Evolutionary conservation across 2,113 vertebrate genomes (phyloP), one percentile per base, ranked within the genome.

Genomic region (Cairina moschata): DNA sequence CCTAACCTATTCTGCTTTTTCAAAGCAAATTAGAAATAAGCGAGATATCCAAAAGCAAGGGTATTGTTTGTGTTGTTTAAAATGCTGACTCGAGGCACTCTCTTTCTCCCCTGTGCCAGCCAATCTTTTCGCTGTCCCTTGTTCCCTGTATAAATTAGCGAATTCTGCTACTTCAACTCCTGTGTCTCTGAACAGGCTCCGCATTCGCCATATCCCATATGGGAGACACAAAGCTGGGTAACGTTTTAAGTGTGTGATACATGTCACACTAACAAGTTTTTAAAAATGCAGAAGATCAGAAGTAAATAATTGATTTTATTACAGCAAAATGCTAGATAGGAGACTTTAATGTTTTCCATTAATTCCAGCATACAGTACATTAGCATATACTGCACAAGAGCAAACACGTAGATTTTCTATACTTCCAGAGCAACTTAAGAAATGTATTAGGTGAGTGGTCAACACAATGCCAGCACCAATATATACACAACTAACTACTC

Each of bases 201-300:
- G 55, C 20, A 66, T 46, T 50, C 62, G 55, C 74, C 75, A 28
- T 7, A 69, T 21, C 32, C 62, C 36, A n/a, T 12, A 38, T 8
- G 6, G 44, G 66, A 38, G 20, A 13, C 15, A 91, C 54, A 69
- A 54, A 88, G 11, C 31, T 73, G 26, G 4, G 29, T 60, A 42
- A 60, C 23, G 3, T 31, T 79, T 55, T 25, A 77, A 20, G 8
- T 4, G 0, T 0, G 0, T n/a, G 29, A 93, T 54, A 56, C 17
- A 65, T 20, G 8, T 63, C 31, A 42, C 20, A 34, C 3, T 56
- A 3, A 72, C 15, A 52, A 46, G 8, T 17, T 2, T 26, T 40
- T 46, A 58, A 9, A 9, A 58, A 56, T 2, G 20, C 20, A 82
- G 32, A 72, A 62, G 22, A 90, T 52, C 3, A 52, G 23, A 73